Evolutionary conservation across 2,888 invertebrate species (phyloP).

Genomic region (Pachydiplax longipennis): DNA sequence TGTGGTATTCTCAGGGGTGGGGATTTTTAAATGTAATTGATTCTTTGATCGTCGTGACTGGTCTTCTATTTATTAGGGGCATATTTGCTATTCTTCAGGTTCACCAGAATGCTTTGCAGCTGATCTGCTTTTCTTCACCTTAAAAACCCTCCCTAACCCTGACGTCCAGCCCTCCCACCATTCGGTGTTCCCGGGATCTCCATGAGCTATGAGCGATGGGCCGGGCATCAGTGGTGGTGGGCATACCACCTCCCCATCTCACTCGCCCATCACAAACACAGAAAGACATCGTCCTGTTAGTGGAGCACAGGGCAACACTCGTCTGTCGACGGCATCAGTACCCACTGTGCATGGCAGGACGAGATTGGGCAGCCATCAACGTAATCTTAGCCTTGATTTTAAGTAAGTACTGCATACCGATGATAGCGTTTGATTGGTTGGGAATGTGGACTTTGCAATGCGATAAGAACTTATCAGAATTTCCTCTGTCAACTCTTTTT

Average conservation of each 20-base stretch:
- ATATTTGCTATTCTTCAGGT: neutral
- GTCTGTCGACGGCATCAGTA: constrained; percentile 52
- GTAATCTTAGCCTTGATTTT: constrained; percentile 89
- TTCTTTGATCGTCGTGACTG: too few species aligned
- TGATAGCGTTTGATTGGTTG: neutral
- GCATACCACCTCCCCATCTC: constrained; percentile 39
- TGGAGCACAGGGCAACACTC: constrained; percentile 10
- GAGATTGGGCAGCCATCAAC: constrained; percentile 75
- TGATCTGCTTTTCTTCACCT: constrained; percentile 8
- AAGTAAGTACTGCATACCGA: constrained; percentile 65
- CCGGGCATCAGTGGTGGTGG: constrained; percentile 44
- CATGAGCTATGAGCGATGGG: constrained; percentile 45
- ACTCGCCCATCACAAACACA: neutral
- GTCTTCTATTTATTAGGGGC: too few species aligned
- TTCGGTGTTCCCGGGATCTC: constrained; percentile 38
- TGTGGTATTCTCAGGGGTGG: too few species aligned
- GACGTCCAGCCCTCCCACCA: constrained; percentile 35
- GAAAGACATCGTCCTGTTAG: constrained; percentile 9
- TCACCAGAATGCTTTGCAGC: constrained; percentile 28
- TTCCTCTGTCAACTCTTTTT: neutral
- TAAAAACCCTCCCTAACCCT: constrained; percentile 3
- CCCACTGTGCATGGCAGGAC: constrained; percentile 68
- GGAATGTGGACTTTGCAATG: neutral
- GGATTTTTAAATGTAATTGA: too few species aligned
- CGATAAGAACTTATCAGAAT: neutral